phyloP scores from a whole-genome alignment of 2,113 vertebrate species.

The Phylloscopus whistleri region DNA sequence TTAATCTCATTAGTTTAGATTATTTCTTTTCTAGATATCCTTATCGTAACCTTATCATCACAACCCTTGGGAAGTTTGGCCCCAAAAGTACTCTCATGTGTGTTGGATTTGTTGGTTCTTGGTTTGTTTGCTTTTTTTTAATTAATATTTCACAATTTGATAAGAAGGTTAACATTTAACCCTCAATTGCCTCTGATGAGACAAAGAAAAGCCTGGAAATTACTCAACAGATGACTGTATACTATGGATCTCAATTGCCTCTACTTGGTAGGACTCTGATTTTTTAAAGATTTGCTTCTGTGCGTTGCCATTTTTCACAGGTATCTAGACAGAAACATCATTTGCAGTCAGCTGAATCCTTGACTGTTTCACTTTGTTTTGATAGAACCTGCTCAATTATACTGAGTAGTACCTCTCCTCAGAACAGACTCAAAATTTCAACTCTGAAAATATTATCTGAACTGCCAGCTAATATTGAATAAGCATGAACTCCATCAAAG shows the following conservation, averaged over 20 bases:
- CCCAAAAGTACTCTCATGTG: not conserved
- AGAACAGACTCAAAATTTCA: not conserved
- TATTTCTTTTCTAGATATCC: not conserved
- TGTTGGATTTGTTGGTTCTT: not conserved
- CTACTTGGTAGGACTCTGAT: not conserved
- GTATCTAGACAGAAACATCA: not conserved
- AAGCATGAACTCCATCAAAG: not conserved
- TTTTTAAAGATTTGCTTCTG: not conserved
- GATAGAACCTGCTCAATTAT: not conserved
- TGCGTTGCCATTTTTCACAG: not conserved
- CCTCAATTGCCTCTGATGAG: not conserved
- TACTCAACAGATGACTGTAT: not conserved
- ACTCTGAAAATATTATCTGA: not conserved
- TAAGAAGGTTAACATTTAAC: not conserved
- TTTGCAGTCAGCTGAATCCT: not conserved
- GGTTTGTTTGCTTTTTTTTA: not conserved
- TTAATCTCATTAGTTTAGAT: constrained; percentile 20
- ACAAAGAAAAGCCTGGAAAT: not conserved
- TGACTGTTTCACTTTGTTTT: not conserved
- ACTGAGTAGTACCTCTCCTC: not conserved
- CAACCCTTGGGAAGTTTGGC: not conserved
- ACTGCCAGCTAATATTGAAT: not conserved
- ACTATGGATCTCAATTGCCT: not conserved
- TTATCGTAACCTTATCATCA: not conserved
- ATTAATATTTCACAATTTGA: not conserved